A percentile compares a stretch with the other conserved stretches of the same genome.
phyloP scores from a whole-genome alignment of 2,888 invertebrate species.

The Zygothrica quintamaculata region DNA sequence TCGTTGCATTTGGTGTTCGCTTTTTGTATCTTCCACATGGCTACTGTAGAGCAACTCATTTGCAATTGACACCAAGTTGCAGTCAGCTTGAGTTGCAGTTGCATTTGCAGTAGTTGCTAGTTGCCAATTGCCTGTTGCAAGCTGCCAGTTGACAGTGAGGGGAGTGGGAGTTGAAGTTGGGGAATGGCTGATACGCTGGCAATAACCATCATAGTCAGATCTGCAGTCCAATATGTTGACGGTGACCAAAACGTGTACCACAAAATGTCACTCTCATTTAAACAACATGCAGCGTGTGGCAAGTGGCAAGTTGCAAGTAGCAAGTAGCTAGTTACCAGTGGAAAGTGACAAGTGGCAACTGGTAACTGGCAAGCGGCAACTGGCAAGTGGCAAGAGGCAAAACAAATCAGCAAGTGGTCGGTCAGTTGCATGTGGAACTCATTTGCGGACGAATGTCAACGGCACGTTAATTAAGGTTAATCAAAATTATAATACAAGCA shows the following conservation, averaged over 20 bases:
- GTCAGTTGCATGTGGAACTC: slow-evolving; percentile 53
- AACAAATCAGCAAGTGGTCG: not conserved
- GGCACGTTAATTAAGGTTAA: slow-evolving; percentile 76
- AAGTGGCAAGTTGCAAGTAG: not conserved
- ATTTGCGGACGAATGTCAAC: slow-evolving; percentile 68
- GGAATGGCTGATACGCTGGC: not conserved
- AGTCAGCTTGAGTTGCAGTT: slow-evolving; percentile 28
- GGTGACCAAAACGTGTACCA: slow-evolving; percentile 65
- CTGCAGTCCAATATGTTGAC: slow-evolving; percentile 28
- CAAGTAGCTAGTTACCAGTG: not conserved
- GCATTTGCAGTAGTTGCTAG: slow-evolving; percentile 12
- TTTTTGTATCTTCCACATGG: slow-evolving; percentile 20
- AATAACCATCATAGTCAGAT: slow-evolving; percentile 40
- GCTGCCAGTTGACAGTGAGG: not conserved
- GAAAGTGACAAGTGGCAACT: not conserved
- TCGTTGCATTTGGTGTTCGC: not conserved
- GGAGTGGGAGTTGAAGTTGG: not conserved
- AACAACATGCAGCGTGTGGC: slow-evolving; percentile 39
- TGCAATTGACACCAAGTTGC: slow-evolving; percentile 65
- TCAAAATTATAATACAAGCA: slow-evolving; percentile 63
- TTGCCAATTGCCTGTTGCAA: not conserved
- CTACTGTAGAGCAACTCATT: slow-evolving; percentile 65
- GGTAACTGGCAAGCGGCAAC: slow-evolving; percentile 2
- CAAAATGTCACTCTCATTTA: slow-evolving; percentile 74
- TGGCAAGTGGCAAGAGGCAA: not conserved